Evolutionary conservation across 2,113 vertebrate species (phyloP).

Genomic region (Crotophaga sulcirostris): DNA sequence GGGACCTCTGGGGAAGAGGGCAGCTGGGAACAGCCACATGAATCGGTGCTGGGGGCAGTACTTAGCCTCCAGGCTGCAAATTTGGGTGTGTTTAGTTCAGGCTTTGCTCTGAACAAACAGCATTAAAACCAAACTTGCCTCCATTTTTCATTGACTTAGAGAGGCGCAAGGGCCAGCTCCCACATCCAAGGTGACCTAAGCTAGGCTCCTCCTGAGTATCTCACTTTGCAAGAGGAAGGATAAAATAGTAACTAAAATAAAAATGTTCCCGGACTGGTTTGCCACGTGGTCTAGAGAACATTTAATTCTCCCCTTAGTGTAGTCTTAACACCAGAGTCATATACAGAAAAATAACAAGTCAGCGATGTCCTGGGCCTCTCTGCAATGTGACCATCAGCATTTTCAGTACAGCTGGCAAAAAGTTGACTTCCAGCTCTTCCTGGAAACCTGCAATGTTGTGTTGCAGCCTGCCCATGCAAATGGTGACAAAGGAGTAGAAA

Average conservation of each 20-base stretch:
- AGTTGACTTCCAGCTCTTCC: neutral
- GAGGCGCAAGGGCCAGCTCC: neutral
- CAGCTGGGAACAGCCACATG: neutral
- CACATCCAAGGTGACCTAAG: neutral
- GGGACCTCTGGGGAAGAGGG: neutral
- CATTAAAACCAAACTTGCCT: neutral
- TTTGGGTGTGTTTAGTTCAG: neutral
- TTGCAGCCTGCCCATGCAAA: neutral
- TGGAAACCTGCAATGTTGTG: neutral
- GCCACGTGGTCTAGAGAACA: neutral
- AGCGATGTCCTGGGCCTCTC: neutral
- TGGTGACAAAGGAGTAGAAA: neutral
- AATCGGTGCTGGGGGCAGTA: neutral
- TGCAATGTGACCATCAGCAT: neutral
- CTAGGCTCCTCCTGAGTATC: neutral
- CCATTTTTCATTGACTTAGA: neutral
- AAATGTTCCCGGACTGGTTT: neutral
- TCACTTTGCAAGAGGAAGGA: neutral
- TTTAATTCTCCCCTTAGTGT: neutral
- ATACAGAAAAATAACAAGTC: neutral
- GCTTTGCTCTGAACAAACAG: neutral
- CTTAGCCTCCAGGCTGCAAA: neutral
- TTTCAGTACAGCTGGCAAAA: neutral
- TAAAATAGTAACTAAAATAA: neutral
- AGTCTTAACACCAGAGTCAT: neutral